Conservation (phyloP, 2,888 invertebrate genomes). For the Cataglyphis rosenhaueri region DNA sequence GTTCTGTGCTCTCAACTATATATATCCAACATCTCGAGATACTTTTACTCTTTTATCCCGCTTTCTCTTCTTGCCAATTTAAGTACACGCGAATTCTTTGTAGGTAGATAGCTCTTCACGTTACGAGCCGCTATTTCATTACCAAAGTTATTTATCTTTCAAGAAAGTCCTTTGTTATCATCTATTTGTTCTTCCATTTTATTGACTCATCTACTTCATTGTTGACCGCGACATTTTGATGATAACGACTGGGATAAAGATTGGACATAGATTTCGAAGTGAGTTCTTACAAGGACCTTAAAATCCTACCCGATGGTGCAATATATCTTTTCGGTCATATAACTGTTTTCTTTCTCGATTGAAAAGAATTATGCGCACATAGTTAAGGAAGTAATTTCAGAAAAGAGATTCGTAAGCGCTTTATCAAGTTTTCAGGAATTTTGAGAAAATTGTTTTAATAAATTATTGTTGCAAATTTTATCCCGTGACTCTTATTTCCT, state of each 20-base stretch:
- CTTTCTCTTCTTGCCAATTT: constrained; percentile 21
- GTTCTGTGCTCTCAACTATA: background rate
- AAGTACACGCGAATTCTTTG: constrained; percentile 48
- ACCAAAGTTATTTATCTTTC: constrained; percentile 70
- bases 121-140: constrained; percentile 65
- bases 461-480: background rate
- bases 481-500: background rate
- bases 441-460: background rate
- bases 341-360: constrained; percentile 28
- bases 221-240: constrained; percentile 61
- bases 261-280: constrained; percentile 56
- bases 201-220: constrained; percentile 65
- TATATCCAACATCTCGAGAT: background rate
- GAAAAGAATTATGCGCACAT: constrained; percentile 33
- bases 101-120: constrained; percentile 48
- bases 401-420: constrained; percentile 20
- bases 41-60: constrained; percentile 11
- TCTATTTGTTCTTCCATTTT: constrained; percentile 61
- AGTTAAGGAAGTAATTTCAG: constrained; percentile 20
- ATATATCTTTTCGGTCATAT: constrained; percentile 37
- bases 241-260: constrained; percentile 62
- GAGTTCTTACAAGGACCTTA: constrained; percentile 45
- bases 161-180: constrained; percentile 57
- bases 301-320: constrained; percentile 36
- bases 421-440: background rate